A percentile compares a stretch with the other conserved stretches of the same genome.
Evolutionary conservation across 2,797 vertebrate genomes (phyloP).

Genomic region (Acridotheres tristis): DNA sequence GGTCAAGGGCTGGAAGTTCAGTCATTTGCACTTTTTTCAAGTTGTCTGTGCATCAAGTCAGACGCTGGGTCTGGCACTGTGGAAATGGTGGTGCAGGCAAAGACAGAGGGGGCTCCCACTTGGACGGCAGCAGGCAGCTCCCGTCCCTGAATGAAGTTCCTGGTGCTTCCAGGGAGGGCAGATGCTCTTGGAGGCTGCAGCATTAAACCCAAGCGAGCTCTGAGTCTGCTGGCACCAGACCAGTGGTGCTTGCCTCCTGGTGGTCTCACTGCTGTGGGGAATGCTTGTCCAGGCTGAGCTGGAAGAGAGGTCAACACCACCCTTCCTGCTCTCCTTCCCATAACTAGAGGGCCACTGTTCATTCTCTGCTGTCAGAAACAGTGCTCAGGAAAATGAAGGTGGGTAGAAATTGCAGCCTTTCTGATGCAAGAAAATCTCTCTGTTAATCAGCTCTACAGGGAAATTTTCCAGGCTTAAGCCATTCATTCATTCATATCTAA

Average conservation of each 20-base stretch:
- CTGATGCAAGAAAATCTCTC: not conserved
- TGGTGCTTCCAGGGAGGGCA: not conserved
- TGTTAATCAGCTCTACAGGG: not conserved
- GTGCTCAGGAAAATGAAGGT: not conserved
- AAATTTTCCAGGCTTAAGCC: not conserved
- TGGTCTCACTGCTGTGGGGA: not conserved
- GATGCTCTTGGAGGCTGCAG: not conserved
- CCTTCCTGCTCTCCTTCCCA: not conserved
- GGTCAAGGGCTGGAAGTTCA: not conserved
- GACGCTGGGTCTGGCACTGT: not conserved
- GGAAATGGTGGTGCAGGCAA: not conserved
- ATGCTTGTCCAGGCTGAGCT: not conserved
- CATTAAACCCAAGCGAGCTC: not conserved
- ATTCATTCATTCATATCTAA: constrained; percentile 12
- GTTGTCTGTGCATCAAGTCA: not conserved
- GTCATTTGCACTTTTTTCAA: constrained; percentile 14
- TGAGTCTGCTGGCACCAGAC: not conserved
- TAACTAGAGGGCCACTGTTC: not conserved
- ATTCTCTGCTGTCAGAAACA: not conserved
- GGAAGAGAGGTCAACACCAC: not conserved
- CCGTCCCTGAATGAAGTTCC: not conserved
- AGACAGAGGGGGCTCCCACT: not conserved
- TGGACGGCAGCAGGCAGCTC: not conserved
- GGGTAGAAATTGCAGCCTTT: not conserved
- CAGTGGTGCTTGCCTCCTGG: not conserved